phyloP scores from a whole-genome alignment of 2,113 vertebrate species.

The Phaetusa simplex region DNA sequence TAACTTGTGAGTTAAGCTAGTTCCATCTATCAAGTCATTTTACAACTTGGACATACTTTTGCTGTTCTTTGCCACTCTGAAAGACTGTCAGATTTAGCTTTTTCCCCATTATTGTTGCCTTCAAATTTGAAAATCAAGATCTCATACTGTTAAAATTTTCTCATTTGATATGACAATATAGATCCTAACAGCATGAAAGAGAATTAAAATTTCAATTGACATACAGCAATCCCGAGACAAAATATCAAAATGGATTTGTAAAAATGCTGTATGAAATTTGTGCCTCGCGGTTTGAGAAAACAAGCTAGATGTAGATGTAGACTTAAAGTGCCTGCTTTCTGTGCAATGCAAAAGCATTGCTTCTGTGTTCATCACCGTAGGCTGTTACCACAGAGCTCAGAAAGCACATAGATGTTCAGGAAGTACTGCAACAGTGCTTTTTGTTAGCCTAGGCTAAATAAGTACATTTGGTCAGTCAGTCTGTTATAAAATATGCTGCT shows the following conservation, averaged over 20 bases:
- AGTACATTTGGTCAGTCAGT: neutral
- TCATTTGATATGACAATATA: accelerated
- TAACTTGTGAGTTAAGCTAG: neutral
- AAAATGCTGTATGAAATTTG: neutral
- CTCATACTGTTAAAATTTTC: neutral
- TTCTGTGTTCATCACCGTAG: accelerated
- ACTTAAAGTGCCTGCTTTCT: neutral
- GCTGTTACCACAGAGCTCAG: neutral
- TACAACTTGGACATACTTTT: neutral
- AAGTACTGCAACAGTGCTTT: neutral
- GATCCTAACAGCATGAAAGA: neutral
- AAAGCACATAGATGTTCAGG: neutral
- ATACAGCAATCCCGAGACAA: neutral
- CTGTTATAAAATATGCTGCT: neutral
- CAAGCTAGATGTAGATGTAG: neutral
- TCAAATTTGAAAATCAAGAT: neutral
- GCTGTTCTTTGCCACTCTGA: neutral
- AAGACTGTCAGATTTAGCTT: neutral
- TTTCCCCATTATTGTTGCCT: neutral
- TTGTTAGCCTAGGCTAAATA: neutral
- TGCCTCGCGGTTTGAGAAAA: neutral
- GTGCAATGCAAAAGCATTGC: neutral
- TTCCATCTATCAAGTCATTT: neutral
- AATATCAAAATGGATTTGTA: neutral
- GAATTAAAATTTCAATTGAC: neutral